Conservation (phyloP, 1,140 invertebrate species). For the Capitella teleta region DNA sequence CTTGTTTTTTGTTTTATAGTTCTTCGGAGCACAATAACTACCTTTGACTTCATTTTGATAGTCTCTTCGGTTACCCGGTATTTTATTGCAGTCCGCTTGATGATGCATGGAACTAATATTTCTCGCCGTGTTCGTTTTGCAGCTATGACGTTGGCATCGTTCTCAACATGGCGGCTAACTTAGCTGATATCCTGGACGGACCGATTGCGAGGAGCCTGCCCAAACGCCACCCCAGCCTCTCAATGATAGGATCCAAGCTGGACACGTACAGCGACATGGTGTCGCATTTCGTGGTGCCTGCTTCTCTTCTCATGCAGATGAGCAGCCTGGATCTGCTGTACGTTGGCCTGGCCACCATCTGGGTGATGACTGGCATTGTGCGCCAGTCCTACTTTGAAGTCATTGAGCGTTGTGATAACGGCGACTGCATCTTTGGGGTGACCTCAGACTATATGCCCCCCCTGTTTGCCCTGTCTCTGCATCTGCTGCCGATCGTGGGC, state of each 20-base stretch:
- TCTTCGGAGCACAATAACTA: too few species aligned
- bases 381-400: conserved; percentile 2
- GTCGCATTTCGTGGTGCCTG: conserved; percentile 5
- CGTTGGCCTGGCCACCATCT: neutral
- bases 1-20: too few species aligned
- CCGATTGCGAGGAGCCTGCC: conserved; percentile 1
- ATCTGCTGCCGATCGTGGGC: too few species aligned
- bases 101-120: too few species aligned
- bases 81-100: too few species aligned
- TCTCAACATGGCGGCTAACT: too few species aligned
- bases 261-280: conserved; percentile 6
- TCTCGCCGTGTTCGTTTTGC: too few species aligned
- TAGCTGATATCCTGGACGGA: too few species aligned
- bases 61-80: too few species aligned
- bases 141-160: too few species aligned
- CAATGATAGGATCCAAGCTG: neutral
- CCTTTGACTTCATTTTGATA: too few species aligned
- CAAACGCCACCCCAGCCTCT: neutral
- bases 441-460: conserved; percentile 5
- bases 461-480: too few species aligned
- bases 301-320: conserved; percentile 4
- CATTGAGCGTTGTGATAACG: neutral
- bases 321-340: neutral
- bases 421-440: neutral
- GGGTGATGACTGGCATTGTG: neutral